Evolutionary conservation across 1,140 invertebrate species (phyloP), one percentile per base, ranked within the genome.

Genomic region (Trichonephila inaurata): DNA sequence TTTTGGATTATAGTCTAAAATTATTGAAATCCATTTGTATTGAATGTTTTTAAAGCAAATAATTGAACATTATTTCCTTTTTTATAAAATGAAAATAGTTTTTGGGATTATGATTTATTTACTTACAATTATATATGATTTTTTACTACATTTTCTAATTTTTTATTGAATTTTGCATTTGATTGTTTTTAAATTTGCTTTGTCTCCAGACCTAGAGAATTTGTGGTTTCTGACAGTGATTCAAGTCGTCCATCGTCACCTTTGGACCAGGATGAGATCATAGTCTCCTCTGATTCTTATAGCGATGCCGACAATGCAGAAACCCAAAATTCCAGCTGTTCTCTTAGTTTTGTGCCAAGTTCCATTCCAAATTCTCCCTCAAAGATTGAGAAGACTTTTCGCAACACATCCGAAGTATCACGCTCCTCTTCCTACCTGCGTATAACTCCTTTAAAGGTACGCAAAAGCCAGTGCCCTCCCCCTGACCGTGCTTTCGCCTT

Each of bases 361-460:
- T 91, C 89, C 19, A 62, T 91, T 0, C 89, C 89, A 19, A 62
- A 28, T 58, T 77, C 89, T 40, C 89, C 89, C 14, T 33, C 51
- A 12, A 5, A 6, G 10, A 82, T 28, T 12, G 19, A 72, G 0
- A 40, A 19, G 16, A 88, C 44, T 58, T n/a, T 58, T 7, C 21
- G n/a, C 21, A 58, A 33, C 28, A 82, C 7, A 44, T 21, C 64
- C 8, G 64, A 69, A 3, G 6, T 85, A 4, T 21, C 14, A 19
- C 14, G n/a, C 24, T 16, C 64, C 1, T 33, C 51, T 61, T 12
- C 72, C 8, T n/a, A 14, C 7, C 51, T 24, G 19, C 72, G 88
- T 16, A 91, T 91, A 2, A 91, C 89, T 3, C 69, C 89, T 33
- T 58, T 91, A 12, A 81, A 62, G 51, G 51, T 91, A 24, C 72